A percentile compares a stretch with the other conserved stretches of the same genome.
These are phyloP conservation scores for Zeuzera pyrina DNA, from an alignment of 2,888 invertebrate genomes.

Conservation along the genomic window DNA sequence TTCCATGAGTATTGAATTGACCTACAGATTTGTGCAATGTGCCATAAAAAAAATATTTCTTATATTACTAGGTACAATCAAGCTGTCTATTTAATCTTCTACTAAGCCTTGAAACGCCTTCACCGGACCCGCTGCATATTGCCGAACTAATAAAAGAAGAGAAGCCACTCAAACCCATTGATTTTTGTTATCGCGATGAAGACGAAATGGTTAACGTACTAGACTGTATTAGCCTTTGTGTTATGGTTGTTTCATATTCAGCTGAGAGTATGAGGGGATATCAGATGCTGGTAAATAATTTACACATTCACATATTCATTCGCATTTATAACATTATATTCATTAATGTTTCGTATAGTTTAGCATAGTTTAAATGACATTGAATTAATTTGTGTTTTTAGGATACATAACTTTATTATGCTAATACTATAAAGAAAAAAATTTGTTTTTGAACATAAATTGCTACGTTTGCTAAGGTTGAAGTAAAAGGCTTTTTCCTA, in stretches of 20 bases:
- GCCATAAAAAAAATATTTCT: not conserved
- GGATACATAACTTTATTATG: not conserved
- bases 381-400: not conserved
- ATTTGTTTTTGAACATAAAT: too few species aligned
- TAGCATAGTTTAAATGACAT: not conserved
- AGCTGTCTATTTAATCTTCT: constrained; percentile 93
- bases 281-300: constrained; percentile 85
- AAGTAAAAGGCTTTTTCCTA: too few species aligned
- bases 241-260: constrained; percentile 98
- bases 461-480: too few species aligned
- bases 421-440: too few species aligned
- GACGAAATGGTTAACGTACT: constrained; percentile 97
- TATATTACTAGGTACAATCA: constrained; percentile 80
- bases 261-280: constrained; percentile 95
- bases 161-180: constrained; percentile 93
- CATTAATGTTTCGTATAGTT: not conserved
- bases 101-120: constrained; percentile 93
- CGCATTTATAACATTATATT: not conserved
- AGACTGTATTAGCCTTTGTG: constrained; percentile 98
- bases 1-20: not conserved
- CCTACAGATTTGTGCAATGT: not conserved
- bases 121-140: constrained; percentile 94
- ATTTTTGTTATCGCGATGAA: constrained; percentile 99
- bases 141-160: constrained; percentile 93
- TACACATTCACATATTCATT: not conserved